A percentile compares a stretch with the other conserved stretches of the same genome.
Conservation (phyloP, 1,140 invertebrate genomes). For the Rhagoletis pomonella region DNA sequence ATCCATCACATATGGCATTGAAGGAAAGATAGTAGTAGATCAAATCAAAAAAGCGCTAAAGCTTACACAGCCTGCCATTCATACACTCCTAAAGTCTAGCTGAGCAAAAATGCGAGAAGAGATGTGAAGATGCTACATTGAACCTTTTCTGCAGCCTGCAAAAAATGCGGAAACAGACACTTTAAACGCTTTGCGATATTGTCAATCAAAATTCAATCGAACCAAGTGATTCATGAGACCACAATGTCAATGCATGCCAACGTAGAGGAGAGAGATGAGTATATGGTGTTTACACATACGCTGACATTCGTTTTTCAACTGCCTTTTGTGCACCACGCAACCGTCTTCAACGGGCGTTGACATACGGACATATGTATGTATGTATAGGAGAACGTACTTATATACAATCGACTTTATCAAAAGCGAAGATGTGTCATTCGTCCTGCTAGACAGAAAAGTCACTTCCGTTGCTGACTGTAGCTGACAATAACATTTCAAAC, state of each 20-base stretch:
- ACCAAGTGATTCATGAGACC: slow-evolving; percentile 54
- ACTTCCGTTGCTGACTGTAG: slow-evolving; percentile 6
- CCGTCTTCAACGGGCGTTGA: no score
- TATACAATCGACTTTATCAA: slow-evolving; percentile 16
- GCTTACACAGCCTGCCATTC: not conserved
- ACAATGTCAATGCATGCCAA: not conserved
- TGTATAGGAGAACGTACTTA: not conserved
- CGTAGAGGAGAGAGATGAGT: not conserved
- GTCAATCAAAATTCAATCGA: slow-evolving; percentile 74
- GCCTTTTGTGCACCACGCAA: not conserved
- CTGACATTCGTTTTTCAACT: not conserved
- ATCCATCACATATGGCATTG: slow-evolving; percentile 10
- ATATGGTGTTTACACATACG: not conserved
- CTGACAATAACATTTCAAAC: slow-evolving; percentile 27
- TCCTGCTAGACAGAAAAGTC: slow-evolving; percentile 28
- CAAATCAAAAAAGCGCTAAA: not conserved
- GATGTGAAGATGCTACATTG: not conserved
- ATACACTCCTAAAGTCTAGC: not conserved
- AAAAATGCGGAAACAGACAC: slow-evolving; percentile 71
- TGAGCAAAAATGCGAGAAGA: slow-evolving; percentile 9
- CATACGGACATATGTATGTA: no score
- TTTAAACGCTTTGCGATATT: slow-evolving; percentile 74
- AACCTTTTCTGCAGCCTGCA: not conserved
- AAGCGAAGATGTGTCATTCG: slow-evolving; percentile 38
- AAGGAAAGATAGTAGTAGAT: not conserved